Evolutionary conservation across 2,888 invertebrate genomes (phyloP).

Genomic region (Neelides folsomi): DNA sequence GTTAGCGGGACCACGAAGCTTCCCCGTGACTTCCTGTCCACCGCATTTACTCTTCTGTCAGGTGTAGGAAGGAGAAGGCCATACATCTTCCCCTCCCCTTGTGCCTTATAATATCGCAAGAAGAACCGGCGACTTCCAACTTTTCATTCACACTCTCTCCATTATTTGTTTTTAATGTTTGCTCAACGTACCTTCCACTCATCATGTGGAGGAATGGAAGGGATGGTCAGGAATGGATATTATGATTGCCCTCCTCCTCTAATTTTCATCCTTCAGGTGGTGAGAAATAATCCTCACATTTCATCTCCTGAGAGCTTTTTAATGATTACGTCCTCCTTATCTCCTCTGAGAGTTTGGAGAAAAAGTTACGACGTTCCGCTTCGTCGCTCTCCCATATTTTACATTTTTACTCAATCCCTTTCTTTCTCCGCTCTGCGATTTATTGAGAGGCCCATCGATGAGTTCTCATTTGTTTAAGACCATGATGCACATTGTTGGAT

Average conservation of each 20-base stretch:
- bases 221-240: conserved; percentile 8
- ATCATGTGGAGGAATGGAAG: neutral
- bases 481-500: too few species aligned
- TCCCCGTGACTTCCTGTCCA: conserved; percentile 21
- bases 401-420: too few species aligned
- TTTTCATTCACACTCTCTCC: neutral
- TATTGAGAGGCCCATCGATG: too few species aligned
- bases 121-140: neutral
- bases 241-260: conserved; percentile 2
- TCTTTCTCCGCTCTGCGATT: too few species aligned
- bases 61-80: conserved; percentile 1
- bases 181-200: neutral
- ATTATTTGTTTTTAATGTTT: neutral
- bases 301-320: conserved; percentile 3
- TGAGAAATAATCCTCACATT: neutral
- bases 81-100: conserved; percentile 5
- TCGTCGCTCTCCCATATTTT: too few species aligned
- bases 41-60: conserved; percentile 17
- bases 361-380: too few species aligned
- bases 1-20: conserved; percentile 11
- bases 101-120: neutral
- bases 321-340: neutral
- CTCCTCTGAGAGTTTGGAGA: neutral
- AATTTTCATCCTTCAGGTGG: conserved; percentile 1
- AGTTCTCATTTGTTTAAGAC: too few species aligned